Base-by-base conservation (phyloP, 1,140 invertebrate genomes). In the Nautilus pompilius region DNA sequence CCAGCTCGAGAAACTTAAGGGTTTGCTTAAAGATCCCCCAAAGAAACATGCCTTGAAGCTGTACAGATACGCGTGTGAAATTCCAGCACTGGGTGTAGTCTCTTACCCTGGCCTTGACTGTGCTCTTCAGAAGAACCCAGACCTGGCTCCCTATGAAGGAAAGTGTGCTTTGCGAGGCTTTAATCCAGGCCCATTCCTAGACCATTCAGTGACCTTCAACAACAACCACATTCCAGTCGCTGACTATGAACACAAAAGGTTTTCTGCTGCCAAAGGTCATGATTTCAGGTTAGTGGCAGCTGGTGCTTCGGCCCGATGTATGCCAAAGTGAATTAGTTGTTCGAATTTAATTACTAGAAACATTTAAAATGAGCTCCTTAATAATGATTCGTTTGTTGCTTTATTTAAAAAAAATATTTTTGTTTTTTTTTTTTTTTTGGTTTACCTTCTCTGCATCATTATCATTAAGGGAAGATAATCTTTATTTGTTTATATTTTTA, bases 241-340 rank as follows among this genome's bases (percentile, higher is more conserved):
- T 48, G 72, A 78, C 62, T 82, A 82, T 65, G 66, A 81, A 34
- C 80, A 81, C 58, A 41, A 67, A 5, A 67, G 71, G 55, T 78
- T 75, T 49, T 56, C 61, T 6, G 53, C 60, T 13, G 55, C 51
- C 13, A 79, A 80, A 63, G 79, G 79, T 33, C 48, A 73, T 20
- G 78, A 82, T 57, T 82, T 82, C 65, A 80, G 76, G 81, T 82
- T 66, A 78, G 80, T 71, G n/a, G n/a, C n/a, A n/a, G n/a, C n/a
- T n/a, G n/a, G n/a, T n/a, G n/a, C n/a, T n/a, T n/a, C n/a, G n/a
- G n/a, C n/a, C n/a, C n/a, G n/a, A n/a, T n/a, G n/a, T n/a, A n/a
- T n/a, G n/a, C n/a, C n/a, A n/a, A n/a, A n/a, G n/a, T n/a, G n/a
- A n/a, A n/a, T n/a, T n/a, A n/a, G n/a, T n/a, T n/a, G n/a, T n/a